These are phyloP conservation scores for Andrena camellia DNA, from an alignment of 2,888 invertebrate species.

Conservation along the genomic window DNA sequence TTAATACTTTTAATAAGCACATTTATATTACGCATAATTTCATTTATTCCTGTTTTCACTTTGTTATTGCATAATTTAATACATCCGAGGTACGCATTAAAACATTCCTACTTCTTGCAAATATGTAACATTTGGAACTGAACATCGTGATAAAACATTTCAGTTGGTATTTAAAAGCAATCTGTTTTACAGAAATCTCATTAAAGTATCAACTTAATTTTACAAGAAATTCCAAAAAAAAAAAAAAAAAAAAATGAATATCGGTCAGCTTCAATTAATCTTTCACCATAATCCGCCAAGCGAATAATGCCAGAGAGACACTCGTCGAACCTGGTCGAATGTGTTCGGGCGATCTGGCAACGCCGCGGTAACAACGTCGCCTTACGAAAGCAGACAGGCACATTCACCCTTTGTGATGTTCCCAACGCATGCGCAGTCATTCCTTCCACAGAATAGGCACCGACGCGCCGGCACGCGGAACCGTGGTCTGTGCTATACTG, in stretches of 20 bases:
- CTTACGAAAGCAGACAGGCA: slow-evolving; percentile 73
- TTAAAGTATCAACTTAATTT: background rate
- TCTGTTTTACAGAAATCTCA: background rate
- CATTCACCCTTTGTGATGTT: slow-evolving; percentile 74
- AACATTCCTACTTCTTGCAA: background rate
- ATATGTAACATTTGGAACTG: background rate
- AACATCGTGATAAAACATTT: background rate
- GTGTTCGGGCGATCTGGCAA: slow-evolving; percentile 53
- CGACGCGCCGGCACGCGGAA: slow-evolving; percentile 68
- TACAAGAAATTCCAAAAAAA: background rate
- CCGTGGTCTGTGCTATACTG: slow-evolving; percentile 58
- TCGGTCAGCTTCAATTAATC: slow-evolving; percentile 44
- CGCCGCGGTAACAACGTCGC: slow-evolving; percentile 65
- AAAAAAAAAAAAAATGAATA: background rate
- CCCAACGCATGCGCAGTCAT: slow-evolving; percentile 72
- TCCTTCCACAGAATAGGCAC: slow-evolving; percentile 51
- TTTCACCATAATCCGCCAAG: slow-evolving; percentile 48
- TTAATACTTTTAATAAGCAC: no score
- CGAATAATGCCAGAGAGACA: slow-evolving; percentile 54
- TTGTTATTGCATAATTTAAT: no score
- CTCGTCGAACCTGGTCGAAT: slow-evolving; percentile 46
- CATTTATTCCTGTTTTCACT: no score
- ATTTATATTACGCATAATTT: no score
- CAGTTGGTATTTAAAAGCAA: background rate
- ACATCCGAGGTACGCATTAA: no score